Evolutionary conservation across 2,888 invertebrate genomes (phyloP).

Genomic region (Scrobipalpa atriplicella): DNA sequence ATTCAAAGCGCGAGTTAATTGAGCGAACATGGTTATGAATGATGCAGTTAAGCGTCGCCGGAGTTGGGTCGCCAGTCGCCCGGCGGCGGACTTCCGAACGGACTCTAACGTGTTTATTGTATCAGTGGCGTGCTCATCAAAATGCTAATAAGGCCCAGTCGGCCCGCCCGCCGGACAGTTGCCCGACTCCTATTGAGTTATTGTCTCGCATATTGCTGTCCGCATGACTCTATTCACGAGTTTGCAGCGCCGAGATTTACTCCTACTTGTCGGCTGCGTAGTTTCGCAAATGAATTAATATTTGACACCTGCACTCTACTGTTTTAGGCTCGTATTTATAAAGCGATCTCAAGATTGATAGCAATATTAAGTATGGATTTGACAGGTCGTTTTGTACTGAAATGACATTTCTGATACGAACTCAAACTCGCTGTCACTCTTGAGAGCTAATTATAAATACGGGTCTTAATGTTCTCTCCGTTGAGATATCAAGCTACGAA

Average conservation of each 20-base stretch:
- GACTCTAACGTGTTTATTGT: conserved; percentile 75
- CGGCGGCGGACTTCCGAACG: conserved; percentile 33
- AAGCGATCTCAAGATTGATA: too few species aligned
- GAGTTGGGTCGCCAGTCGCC: conserved; percentile 40
- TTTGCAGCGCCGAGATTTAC: neutral
- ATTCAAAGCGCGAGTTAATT: conserved; percentile 67
- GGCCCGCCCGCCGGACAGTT: conserved; percentile 67
- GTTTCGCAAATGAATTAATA: conserved; percentile 9
- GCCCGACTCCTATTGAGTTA: conserved; percentile 74
- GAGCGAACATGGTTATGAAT: conserved; percentile 62
- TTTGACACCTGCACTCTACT: neutral
- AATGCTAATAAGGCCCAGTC: conserved; percentile 76
- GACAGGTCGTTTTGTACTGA: too few species aligned
- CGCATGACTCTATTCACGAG: conserved; percentile 9
- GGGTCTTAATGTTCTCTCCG: neutral
- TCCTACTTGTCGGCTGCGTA: neutral
- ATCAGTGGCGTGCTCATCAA: conserved; percentile 81
- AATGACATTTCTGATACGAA: too few species aligned
- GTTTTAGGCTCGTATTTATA: too few species aligned
- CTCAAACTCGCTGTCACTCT: too few species aligned
- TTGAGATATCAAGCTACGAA: neutral
- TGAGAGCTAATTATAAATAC: too few species aligned
- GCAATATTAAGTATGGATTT: too few species aligned
- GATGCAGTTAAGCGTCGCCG: conserved; percentile 64
- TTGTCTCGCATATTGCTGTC: conserved; percentile 46